Percentiles rank a stretch among this genome's conserved stretches.
Conservation (phyloP, 2,888 invertebrate species). For the Perizoma affinitatum region DNA sequence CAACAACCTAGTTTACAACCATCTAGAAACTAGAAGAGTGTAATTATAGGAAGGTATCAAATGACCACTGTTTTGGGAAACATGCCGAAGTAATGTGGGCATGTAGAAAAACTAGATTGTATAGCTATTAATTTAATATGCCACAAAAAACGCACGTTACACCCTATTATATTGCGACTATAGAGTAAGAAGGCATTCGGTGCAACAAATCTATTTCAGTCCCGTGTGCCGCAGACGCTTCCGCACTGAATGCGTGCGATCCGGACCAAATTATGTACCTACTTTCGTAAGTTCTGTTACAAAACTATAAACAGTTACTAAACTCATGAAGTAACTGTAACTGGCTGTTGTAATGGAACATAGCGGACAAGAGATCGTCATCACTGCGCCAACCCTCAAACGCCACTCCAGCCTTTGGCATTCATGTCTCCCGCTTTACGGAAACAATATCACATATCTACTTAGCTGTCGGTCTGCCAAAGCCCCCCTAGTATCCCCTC, state of each 20-base stretch:
- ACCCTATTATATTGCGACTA: conserved; percentile 24
- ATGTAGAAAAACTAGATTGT: too few species aligned
- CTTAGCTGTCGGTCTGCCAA: too few species aligned
- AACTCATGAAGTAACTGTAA: conserved; percentile 28
- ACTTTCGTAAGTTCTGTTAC: conserved; percentile 50
- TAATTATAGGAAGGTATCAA: too few species aligned
- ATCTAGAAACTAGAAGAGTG: neutral
- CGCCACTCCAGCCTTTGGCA: too few species aligned
- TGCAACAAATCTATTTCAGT: conserved; percentile 39
- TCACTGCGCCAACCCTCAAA: too few species aligned
- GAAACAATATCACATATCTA: too few species aligned
- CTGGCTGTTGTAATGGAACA: conserved; percentile 5
- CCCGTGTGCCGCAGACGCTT: conserved; percentile 36
- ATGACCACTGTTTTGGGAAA: too few species aligned
- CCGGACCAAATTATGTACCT: conserved; percentile 38
- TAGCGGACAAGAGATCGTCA: neutral
- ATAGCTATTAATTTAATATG: neutral
- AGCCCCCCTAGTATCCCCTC: too few species aligned
- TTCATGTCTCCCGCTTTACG: neutral
- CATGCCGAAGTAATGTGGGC: too few species aligned
- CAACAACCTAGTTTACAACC: neutral
- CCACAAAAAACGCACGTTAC: neutral
- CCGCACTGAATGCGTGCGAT: conserved; percentile 45
- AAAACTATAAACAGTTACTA: conserved; percentile 46
- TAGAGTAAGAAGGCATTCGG: conserved; percentile 17